Conservation (phyloP, 1,140 invertebrate species). For the Pogonus chalceus region DNA sequence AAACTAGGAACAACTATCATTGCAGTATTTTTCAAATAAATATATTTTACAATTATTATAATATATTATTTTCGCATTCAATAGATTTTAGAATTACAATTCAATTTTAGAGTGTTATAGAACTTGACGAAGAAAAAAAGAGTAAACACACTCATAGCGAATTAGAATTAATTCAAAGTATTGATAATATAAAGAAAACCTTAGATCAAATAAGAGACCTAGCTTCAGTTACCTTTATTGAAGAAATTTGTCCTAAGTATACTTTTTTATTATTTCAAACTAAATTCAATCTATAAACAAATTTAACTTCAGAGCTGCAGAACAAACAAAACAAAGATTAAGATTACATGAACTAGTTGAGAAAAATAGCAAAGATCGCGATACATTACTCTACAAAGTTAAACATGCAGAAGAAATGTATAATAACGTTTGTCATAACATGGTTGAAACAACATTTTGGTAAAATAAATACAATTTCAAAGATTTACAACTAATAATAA, state of each 20-base stretch:
- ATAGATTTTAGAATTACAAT: slow-evolving; percentile 26
- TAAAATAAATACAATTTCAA: slow-evolving; percentile 26
- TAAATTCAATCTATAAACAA: slow-evolving; percentile 11
- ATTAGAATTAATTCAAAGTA: slow-evolving; percentile 35
- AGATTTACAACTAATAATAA: slow-evolving; percentile 19
- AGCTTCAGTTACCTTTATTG: slow-evolving; percentile 37
- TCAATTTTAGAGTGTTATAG: slow-evolving; percentile 35
- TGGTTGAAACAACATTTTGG: slow-evolving; percentile 40
- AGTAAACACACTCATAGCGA: slow-evolving; percentile 32
- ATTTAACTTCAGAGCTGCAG: slow-evolving; percentile 39
- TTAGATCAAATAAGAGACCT: slow-evolving; percentile 40
- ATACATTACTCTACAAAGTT: slow-evolving; percentile 40
- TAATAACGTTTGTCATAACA: slow-evolving; percentile 43
- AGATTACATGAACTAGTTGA: slow-evolving; percentile 40
- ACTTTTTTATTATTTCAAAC: slow-evolving; percentile 3
- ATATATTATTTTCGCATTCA: neutral
- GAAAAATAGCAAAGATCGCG: slow-evolving; percentile 37
- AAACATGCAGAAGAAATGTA: slow-evolving; percentile 44
- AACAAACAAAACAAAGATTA: slow-evolving; percentile 43
- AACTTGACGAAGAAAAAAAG: slow-evolving; percentile 36
- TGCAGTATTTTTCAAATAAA: too few species aligned
- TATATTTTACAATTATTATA: too few species aligned
- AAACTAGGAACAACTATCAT: too few species aligned
- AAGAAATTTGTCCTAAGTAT: slow-evolving; percentile 38
- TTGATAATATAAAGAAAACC: slow-evolving; percentile 40